Evolutionary conservation across 2,797 vertebrate genomes (phyloP), one percentile per base, ranked within the genome.

Genomic region (Alosa sapidissima): DNA sequence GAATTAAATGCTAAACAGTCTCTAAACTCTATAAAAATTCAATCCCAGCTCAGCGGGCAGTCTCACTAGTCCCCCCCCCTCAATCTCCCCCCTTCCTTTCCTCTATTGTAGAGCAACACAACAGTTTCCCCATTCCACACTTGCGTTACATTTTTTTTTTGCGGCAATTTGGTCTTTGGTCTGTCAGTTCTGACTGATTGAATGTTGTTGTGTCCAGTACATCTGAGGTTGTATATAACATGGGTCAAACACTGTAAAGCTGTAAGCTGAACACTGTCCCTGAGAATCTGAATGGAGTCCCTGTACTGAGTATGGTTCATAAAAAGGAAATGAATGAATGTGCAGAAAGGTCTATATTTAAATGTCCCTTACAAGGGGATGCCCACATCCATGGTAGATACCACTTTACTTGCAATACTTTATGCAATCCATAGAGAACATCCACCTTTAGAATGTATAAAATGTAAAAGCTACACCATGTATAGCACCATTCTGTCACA

Each of bases 21-120:
- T 41, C 85, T 86, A 84, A 87, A 87, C 33, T 81, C 75, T 55
- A 84, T 83, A 88, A 88, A 87, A 78, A 81, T 84, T 83, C 60
- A 87, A 83, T 85, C 87, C 81, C 55, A 33, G 85, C 82, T 86
- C 83, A 88, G 86, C 83, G 88, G 87, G 83, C 78, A 85, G 88
- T 85, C 49, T 13, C 45, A 19, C n/a, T 58, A 47, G 83, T 68
- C 78, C 78, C 5, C 13, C 51, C 47, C 55, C 58, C 68, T 47
- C 33, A 8, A 85, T 82, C 68, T 84, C 33, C 83, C 83, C 33
- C 51, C 48, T 51, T 19, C 45, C 28, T 28, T 81, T 65, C 45
- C 86, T 28, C 81, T 84, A 55, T 68, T 84, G 81, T 58, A 81
- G 81, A 82, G 51, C 54, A 82, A 58, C 54, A 78, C 3, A 19